Evolutionary conservation across 2,888 invertebrate species (phyloP), one percentile per base, ranked within the genome.

Genomic region (Xanthostigma xanthostigma): DNA sequence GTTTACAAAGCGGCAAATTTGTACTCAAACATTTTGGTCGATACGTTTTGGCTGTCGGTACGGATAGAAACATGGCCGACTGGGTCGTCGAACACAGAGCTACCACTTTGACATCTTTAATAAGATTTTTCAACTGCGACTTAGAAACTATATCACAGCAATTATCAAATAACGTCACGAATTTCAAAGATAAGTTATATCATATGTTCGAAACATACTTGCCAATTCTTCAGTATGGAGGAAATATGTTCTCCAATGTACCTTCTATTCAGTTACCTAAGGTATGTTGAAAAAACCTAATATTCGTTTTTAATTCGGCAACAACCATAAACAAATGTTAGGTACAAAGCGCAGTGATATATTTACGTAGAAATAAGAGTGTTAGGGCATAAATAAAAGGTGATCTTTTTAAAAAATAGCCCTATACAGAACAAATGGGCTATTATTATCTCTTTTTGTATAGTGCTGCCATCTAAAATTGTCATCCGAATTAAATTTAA

Each of bases 171-270:
- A 41, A 36, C 37, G 71, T 71, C 35, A 72, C 74, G 57, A 74
- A 73, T 59, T 75, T 86, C 54, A 72, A 76, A 34, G 82, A 83
- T 57, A 89, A 87, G 62, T 70, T 93, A 50, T 84, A 85, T 65
- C 82, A 84, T 60, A 84, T 92, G 60, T 85, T 92, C 65, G 89
- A 90, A 68, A 85, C 86, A n/a, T 91, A 89, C 65, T 73, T 92
- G 46, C 89, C 90, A 17, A 81, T 90, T 60, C 72, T 90, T 52
- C 85, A 86, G 63, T 83, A 83, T 58, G 84, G 85, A 44, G 85
- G 87, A 44, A 87, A 87, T 64, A 78, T 86, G 54, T 90, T 92
- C 65, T 84, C 86, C 54, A 78, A 86, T 57, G 79, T 88, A 56
- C 88, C 90, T 11, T 81, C 84, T 64, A 69, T 91, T 53, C 79